A percentile compares a stretch with the other conserved stretches of the same genome.
phyloP scores from a whole-genome alignment of 2,888 invertebrate genomes.

The Andrena hattorfiana region DNA sequence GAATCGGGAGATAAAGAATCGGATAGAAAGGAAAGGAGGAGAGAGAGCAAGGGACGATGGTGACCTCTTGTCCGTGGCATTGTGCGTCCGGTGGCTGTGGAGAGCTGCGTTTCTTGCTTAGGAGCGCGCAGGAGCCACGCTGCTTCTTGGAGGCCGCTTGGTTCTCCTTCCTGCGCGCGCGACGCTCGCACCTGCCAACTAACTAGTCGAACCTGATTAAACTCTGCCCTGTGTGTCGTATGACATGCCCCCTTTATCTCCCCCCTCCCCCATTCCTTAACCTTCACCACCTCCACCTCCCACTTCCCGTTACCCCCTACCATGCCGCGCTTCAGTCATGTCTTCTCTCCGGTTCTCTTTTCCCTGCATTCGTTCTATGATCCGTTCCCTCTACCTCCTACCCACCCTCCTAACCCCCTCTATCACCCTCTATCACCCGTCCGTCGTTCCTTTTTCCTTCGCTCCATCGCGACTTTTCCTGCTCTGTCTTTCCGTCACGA shows the following conservation, averaged over 20 bases:
- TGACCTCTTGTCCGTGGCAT: conserved; percentile 66
- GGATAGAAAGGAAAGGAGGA: conserved; percentile 41
- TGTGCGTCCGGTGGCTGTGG: conserved; percentile 73
- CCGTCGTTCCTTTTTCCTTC: conserved; percentile 4
- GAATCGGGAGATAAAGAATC: conserved; percentile 47
- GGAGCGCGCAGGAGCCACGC: conserved; percentile 54
- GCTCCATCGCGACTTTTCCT: not conserved
- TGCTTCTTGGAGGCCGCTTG: conserved; percentile 71
- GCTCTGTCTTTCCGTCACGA: conserved; percentile 19
- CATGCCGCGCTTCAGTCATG: conserved; percentile 2
- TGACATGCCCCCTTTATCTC: conserved; percentile 61
- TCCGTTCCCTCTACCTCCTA: not conserved
- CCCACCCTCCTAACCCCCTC: conserved; percentile 1
- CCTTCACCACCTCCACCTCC: conserved; percentile 53
- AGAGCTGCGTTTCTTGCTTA: conserved; percentile 76
- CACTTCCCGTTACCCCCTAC: conserved; percentile 54
- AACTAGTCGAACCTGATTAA: conserved; percentile 85
- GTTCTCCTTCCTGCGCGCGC: conserved; percentile 60
- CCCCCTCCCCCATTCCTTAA: conserved; percentile 42
- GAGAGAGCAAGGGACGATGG: conserved; percentile 45
- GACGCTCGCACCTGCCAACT: conserved; percentile 82
- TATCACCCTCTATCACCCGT: not conserved
- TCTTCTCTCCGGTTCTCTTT: conserved; percentile 8
- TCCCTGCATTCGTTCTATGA: conserved; percentile 31
- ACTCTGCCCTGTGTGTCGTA: conserved; percentile 78